Evolutionary conservation across 2,113 vertebrate genomes (phyloP), one percentile per base, ranked within the genome.

Genomic region (Chionomys nivalis): DNA sequence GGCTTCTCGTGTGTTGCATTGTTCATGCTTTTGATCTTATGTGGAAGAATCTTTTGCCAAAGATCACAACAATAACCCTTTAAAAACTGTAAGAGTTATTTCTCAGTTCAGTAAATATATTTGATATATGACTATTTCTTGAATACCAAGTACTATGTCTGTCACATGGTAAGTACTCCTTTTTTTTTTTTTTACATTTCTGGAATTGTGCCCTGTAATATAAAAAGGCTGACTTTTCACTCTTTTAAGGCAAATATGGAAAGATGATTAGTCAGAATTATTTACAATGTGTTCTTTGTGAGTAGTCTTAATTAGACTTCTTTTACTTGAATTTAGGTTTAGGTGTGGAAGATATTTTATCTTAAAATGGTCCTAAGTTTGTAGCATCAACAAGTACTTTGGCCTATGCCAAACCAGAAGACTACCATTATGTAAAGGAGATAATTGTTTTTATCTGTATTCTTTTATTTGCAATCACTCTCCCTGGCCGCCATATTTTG

Each of bases 61-160:
- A 89, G 10, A 52, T 73, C 77, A 91, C 85, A 81, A 96, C 55
- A 94, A 87, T 76, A 90, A 61, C 75, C 55, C 58, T 19, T 77
- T 93, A 79, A 96, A 92, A 93, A 55, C 23, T 73, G 26, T 93
- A 73, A 94, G 73, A 95, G 10, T 94, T 49, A 96, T 89, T 95
- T 93, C n/a, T 83, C 78, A 83, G 26, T 93, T 94, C 33, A 66
- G 42, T 79, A 94, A 95, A 93, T 95, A 47, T 12, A 91, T 19
- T 81, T 85, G 26, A 73, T 94, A 61, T 24, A 33, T 82, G 39
- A 72, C 23, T 92, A 68, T 95, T 96, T 95, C 55, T 89, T 87
- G n/a, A 86, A 39, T 61, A 44, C 36, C 66, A 90, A 23, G 21
- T 82, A 61, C 19, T 89, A 52, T 85, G 23, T 90, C 39, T 96